Percentiles rank a stretch among this genome's conserved stretches.
phyloP scores from a whole-genome alignment of 2,888 invertebrate species.

The Dynastes grantii region DNA sequence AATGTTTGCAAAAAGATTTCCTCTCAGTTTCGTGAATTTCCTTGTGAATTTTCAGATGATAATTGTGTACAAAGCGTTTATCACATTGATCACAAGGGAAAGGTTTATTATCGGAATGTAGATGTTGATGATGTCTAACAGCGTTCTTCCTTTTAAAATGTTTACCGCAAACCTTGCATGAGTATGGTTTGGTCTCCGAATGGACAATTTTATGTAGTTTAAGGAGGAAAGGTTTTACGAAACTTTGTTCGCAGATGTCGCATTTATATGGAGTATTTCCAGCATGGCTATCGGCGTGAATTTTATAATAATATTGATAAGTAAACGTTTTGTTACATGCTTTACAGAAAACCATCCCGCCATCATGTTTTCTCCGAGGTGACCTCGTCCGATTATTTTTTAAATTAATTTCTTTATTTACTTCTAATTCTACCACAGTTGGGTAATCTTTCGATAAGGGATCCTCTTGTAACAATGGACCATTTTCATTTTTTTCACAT shows the following conservation, averaged over 20 bases:
- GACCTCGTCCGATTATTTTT: too few relatives aligned
- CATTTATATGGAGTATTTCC: background rate
- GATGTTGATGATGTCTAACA: background rate
- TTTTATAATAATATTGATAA: constrained; percentile 18
- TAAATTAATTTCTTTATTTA: too few relatives aligned
- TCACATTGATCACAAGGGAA: constrained; percentile 4
- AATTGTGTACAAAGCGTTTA: background rate
- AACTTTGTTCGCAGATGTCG: background rate
- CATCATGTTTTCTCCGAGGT: background rate
- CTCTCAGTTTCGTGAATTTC: too few relatives aligned
- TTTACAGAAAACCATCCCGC: background rate
- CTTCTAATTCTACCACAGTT: too few relatives aligned
- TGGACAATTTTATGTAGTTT: constrained; percentile 12
- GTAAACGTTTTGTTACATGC: constrained; percentile 16
- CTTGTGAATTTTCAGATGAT: too few relatives aligned
- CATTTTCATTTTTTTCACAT: too few relatives aligned
- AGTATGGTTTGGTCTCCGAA: background rate
- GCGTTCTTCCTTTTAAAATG: background rate
- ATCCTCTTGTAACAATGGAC: too few relatives aligned
- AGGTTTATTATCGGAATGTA: background rate
- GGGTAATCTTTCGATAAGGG: too few relatives aligned
- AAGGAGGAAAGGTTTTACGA: background rate
- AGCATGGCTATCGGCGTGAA: background rate
- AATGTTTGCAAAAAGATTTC: too few relatives aligned
- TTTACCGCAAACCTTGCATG: background rate